Evolutionary conservation across 2,888 invertebrate genomes (phyloP).

Genomic region (Clitarchus hookeri): DNA sequence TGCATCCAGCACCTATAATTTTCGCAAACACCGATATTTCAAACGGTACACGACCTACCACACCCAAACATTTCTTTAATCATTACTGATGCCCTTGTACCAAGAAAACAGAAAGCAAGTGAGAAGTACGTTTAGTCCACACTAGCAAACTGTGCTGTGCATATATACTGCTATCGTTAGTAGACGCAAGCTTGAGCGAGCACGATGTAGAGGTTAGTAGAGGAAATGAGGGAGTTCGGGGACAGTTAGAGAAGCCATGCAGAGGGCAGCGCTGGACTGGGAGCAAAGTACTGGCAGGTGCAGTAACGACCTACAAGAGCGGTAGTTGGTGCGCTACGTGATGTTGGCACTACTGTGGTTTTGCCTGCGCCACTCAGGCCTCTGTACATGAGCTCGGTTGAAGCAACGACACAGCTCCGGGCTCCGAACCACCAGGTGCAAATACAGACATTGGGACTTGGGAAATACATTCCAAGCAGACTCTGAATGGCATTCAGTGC

Average conservation of each 20-base stretch:
- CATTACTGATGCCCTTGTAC: too few relatives aligned
- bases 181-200: neutral
- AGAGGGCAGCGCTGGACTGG: neutral
- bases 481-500: too few relatives aligned
- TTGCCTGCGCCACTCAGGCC: neutral
- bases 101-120: too few relatives aligned
- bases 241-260: neutral
- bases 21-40: too few relatives aligned
- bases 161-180: neutral
- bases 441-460: neutral
- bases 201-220: neutral
- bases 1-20: too few relatives aligned
- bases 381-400: slow-evolving; percentile 1
- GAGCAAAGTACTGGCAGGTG: neutral
- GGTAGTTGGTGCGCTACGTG: neutral
- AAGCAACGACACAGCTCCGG: neutral
- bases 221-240: neutral
- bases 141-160: too few relatives aligned
- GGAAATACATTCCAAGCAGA: too few relatives aligned
- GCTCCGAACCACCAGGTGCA: neutral
- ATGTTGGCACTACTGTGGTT: neutral
- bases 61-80: too few relatives aligned
- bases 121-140: too few relatives aligned
- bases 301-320: neutral
- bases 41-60: too few relatives aligned